These are phyloP conservation scores for Littorina saxatilis DNA, from an alignment of 1,140 invertebrate genomes.

Conservation along the genomic window DNA sequence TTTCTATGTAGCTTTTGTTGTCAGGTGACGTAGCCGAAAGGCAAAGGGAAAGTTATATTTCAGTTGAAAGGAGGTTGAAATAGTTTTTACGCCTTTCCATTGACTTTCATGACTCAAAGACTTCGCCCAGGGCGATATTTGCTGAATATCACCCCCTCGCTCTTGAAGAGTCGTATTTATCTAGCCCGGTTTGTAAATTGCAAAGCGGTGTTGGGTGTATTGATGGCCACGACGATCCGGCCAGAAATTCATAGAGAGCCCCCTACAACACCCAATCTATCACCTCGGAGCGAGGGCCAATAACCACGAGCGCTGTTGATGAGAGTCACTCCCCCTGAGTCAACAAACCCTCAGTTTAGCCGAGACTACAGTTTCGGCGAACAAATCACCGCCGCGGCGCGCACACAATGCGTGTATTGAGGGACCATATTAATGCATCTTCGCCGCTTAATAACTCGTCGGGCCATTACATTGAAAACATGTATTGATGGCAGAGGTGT, in stretches of 20 bases:
- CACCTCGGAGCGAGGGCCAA: not conserved
- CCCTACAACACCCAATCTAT: not conserved
- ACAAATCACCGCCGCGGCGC: not conserved
- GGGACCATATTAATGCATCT: constrained; percentile 2
- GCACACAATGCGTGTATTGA: constrained; percentile 12
- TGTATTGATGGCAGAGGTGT: not conserved
- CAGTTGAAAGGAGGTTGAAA: not conserved
- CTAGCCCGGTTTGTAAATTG: constrained; percentile 1
- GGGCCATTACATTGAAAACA: constrained; percentile 1
- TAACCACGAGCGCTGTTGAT: not conserved
- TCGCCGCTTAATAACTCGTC: constrained; percentile 2
- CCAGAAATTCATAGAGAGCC: not conserved
- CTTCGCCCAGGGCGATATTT: not conserved
- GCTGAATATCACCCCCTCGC: not conserved
- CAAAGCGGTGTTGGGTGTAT: constrained; percentile 10
- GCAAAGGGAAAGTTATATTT: not conserved
- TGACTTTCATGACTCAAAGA: constrained; percentile 6
- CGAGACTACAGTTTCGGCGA: too few relatives aligned
- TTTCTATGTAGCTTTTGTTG: too few relatives aligned
- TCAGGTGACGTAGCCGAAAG: not conserved
- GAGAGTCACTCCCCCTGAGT: constrained; percentile 30
- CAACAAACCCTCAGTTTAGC: constrained; percentile 2
- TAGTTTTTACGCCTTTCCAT: not conserved
- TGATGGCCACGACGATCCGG: not conserved
- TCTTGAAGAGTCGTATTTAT: not conserved